These are phyloP conservation scores for Phrixothrix hirtus DNA, from an alignment of 2,888 invertebrate genomes.

Conservation along the genomic window DNA sequence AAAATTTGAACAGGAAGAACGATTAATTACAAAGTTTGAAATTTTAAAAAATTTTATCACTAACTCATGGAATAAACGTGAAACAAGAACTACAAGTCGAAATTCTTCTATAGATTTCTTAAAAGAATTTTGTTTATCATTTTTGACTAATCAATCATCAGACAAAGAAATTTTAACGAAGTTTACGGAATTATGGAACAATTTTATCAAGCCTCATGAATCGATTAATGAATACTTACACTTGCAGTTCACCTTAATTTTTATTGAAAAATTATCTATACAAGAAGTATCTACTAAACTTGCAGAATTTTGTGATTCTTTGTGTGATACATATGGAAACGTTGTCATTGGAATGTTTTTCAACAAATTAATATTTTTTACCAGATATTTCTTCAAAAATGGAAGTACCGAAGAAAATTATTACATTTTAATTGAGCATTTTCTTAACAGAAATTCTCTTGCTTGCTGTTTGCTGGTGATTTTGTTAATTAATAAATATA, in stretches of 20 bases:
- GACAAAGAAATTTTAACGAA: conserved; percentile 4
- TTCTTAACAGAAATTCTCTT: conserved; percentile 1
- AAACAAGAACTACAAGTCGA: neutral
- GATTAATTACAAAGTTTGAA: conserved; percentile 4
- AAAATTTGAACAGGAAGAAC: conserved; percentile 1
- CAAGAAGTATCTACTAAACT: neutral
- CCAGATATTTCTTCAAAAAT: conserved; percentile 2
- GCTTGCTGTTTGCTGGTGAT: conserved; percentile 9
- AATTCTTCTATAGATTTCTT: conserved; percentile 8
- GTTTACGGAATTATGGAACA: conserved; percentile 10
- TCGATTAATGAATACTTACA: conserved; percentile 15
- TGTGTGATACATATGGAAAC: conserved; percentile 6
- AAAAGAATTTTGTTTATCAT: conserved; percentile 16
- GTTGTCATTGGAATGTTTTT: conserved; percentile 4
- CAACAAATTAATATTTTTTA: conserved; percentile 5
- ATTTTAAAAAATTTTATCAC: conserved; percentile 7
- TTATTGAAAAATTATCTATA: conserved; percentile 1
- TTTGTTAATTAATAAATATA: conserved; percentile 9
- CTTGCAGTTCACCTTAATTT: conserved; percentile 9
- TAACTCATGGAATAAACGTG: neutral
- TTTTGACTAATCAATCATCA: neutral
- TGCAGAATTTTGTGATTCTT: conserved; percentile 2
- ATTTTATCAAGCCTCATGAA: conserved; percentile 9
- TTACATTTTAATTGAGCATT: conserved; percentile 2
- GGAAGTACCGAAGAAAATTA: neutral